phyloP scores from a whole-genome alignment of 2,113 vertebrate species.

The Albula glossodonta region DNA sequence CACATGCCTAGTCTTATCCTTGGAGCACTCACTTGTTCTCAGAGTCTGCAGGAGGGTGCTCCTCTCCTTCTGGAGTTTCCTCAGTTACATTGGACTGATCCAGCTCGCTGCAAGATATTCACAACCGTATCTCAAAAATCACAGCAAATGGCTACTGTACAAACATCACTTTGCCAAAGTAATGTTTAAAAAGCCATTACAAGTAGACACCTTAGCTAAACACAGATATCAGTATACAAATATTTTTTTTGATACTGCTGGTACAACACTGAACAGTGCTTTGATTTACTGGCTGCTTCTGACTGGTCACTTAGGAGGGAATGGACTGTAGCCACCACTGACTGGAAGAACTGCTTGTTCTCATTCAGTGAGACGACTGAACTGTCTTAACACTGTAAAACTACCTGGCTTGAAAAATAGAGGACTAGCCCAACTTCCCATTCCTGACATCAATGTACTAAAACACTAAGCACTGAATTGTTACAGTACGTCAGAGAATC shows the following conservation, averaged over 20 bases:
- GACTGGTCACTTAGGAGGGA: neutral
- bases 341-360: neutral
- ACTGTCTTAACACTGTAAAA: neutral
- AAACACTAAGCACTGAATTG: no score
- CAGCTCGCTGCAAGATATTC: slow-evolving; percentile 76
- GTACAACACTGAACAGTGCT: neutral
- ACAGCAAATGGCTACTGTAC: neutral
- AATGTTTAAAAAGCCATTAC: neutral
- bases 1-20: no score
- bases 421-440: no score
- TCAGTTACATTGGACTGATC: slow-evolving; percentile 80
- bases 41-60: slow-evolving; percentile 78
- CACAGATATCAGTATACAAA: neutral
- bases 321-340: neutral
- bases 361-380: neutral
- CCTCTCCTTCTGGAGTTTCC: slow-evolving; percentile 81
- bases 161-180: neutral
- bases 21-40: slow-evolving; percentile 77
- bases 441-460: no score
- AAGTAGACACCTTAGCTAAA: neutral
- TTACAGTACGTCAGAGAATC: no score
- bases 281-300: neutral
- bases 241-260: neutral
- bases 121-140: neutral
- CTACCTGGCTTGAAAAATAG: no score